Evolutionary conservation across 2,888 invertebrate genomes (phyloP).

Genomic region (Ephialtes manifestator): DNA sequence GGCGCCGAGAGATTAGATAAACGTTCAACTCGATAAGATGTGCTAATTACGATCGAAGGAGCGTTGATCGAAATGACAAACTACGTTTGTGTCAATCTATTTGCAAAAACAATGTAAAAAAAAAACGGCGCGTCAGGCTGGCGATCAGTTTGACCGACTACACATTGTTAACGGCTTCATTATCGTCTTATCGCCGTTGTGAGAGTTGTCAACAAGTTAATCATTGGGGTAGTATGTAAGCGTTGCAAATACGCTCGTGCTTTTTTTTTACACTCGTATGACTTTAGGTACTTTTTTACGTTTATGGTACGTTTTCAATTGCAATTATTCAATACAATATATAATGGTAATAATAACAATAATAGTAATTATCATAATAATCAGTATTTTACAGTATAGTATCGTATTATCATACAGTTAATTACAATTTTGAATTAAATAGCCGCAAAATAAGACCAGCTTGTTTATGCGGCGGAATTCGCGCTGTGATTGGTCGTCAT

Average conservation of each 20-base stretch:
- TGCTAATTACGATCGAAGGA: constrained; percentile 22
- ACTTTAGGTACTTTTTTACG: not conserved
- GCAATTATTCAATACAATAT: too few relatives aligned
- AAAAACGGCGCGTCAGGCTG: not conserved
- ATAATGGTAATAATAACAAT: too few relatives aligned
- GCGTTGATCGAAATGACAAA: not conserved
- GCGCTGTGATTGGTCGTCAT: too few relatives aligned
- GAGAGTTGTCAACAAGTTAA: constrained; percentile 16
- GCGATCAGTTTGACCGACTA: constrained; percentile 9
- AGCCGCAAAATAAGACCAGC: too few relatives aligned
- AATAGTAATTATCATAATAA: not conserved
- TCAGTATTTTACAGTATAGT: not conserved
- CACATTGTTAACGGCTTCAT: constrained; percentile 13
- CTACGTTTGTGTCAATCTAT: not conserved
- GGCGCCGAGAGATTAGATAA: constrained; percentile 37
- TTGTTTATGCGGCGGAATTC: too few relatives aligned
- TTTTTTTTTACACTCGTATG: not conserved
- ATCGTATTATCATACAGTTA: not conserved
- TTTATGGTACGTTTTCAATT: not conserved
- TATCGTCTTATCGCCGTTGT: constrained; percentile 14
- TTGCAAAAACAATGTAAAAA: not conserved
- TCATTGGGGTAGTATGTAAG: constrained; percentile 1
- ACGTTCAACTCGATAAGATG: not conserved
- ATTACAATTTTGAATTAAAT: not conserved
- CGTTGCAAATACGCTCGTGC: not conserved